Base-by-base conservation (phyloP, 2,113 vertebrate genomes). In the Ochotona princeps region DNA sequence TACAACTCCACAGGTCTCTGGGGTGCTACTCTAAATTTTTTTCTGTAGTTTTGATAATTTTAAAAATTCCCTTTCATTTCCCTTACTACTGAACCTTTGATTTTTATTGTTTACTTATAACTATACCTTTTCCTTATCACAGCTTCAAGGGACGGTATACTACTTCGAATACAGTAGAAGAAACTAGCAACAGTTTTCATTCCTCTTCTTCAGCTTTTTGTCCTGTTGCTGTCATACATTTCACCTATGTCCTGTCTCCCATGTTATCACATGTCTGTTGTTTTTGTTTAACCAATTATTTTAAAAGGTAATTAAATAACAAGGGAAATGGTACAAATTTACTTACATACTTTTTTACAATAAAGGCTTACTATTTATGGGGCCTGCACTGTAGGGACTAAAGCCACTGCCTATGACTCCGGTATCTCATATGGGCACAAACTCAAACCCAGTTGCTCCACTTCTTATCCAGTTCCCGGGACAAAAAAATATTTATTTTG, bases 11-110 rank as follows among this genome's bases (percentile, higher is more conserved):
- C 7, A 47, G 18, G 51, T 70, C 14, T 28, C 14, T 60, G 57
- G 49, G 14, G 20, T 21, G 78, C 28, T 76, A 6, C 25, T 88
- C 18, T 13, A 14, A 60, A 78, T 72, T 38, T 60, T 82, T 35
- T 17, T 65, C 23, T 81, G 6, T 92, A 9, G 18, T 86, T 4
- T 75, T 93, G 51, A 74, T 4, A 44, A 44, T 91, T 93, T 95
- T 83, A 38, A 57, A 75, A 67, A 72, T 81, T 84, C 13, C 10
- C 20, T 90, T 72, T 94, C 66, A n/a, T 80, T 32, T 67, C 2
- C 5, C 15, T 81, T 76, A 35, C 67, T 6, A 9, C 20, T 69
- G 10, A 93, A 61, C 23, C 23, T 90, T 96, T 88, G 30, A 47
- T 38, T 81, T 91, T 69, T 49, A 66, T 78, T 76, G 26, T 12